phyloP scores from a whole-genome alignment of 2,113 vertebrate species.

The Raja brachyura region DNA sequence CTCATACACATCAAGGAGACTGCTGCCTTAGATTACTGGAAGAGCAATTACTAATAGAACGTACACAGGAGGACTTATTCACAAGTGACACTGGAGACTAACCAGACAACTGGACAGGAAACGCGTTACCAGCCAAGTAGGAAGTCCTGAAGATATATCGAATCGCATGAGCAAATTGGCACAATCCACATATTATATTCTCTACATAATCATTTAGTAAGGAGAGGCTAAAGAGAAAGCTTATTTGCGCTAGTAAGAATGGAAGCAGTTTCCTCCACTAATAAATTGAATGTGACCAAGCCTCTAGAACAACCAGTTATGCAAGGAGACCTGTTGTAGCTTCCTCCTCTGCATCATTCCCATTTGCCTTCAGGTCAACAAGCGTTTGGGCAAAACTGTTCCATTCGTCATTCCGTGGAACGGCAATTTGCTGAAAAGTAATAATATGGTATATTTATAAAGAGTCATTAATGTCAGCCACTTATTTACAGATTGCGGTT shows the following conservation, averaged over 20 bases:
- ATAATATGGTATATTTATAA: neutral
- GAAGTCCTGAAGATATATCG: neutral
- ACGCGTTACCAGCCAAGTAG: neutral
- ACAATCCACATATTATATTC: neutral
- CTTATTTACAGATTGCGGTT: neutral
- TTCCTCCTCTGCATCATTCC: conserved; percentile 89
- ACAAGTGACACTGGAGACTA: neutral
- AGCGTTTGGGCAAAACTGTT: conserved; percentile 87
- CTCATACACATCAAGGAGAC: neutral
- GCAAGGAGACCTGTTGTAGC: conserved; percentile 77
- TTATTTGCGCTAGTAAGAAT: neutral
- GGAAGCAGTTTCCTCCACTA: neutral
- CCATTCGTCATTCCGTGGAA: conserved; percentile 90
- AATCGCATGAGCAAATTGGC: neutral
- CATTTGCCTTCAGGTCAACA: conserved; percentile 91
- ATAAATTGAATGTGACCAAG: neutral
- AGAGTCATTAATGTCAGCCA: neutral
- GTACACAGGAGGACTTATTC: neutral
- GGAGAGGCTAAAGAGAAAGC: neutral
- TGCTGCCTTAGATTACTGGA: neutral
- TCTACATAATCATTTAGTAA: neutral
- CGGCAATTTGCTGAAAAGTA: conserved; percentile 74
- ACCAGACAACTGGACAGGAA: neutral
- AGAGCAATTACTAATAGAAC: neutral
- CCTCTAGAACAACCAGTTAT: conserved; percentile 47